phyloP scores from a whole-genome alignment of 2,888 invertebrate genomes.

The Deilephila elpenor region DNA sequence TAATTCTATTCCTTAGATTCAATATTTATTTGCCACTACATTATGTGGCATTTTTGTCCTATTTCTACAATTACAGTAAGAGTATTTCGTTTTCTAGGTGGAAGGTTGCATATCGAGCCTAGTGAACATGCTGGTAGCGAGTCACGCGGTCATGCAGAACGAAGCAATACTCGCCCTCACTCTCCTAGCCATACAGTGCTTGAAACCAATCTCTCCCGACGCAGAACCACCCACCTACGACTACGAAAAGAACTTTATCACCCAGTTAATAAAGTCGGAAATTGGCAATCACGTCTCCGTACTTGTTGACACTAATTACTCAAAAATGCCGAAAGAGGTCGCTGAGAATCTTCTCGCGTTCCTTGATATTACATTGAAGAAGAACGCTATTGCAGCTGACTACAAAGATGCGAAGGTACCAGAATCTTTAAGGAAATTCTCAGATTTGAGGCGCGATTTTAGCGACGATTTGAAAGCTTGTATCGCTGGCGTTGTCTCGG shows the following conservation, averaged over 20 bases:
- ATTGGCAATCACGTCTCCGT: conserved; percentile 80
- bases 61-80: too few species aligned
- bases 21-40: too few species aligned
- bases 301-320: conserved; percentile 77
- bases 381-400: conserved; percentile 61
- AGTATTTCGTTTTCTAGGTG: conserved; percentile 58
- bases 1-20: too few species aligned
- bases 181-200: conserved; percentile 79
- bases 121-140: conserved; percentile 92
- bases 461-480: conserved; percentile 60
- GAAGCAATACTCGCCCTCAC: conserved; percentile 91
- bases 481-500: conserved; percentile 51
- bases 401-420: conserved; percentile 68
- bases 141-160: conserved; percentile 94
- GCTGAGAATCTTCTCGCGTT: conserved; percentile 81
- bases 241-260: conserved; percentile 59
- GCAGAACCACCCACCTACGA: conserved; percentile 50
- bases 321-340: conserved; percentile 78
- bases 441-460: conserved; percentile 65
- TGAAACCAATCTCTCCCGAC: conserved; percentile 52
- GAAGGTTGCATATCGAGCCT: conserved; percentile 90
- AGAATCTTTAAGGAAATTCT: conserved; percentile 65
- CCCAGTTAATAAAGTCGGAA: conserved; percentile 77
- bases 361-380: conserved; percentile 73
- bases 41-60: too few species aligned